Evolutionary conservation across 2,888 invertebrate genomes (phyloP), one percentile per base, ranked within the genome.

Genomic region (Abrostola tripartita): DNA sequence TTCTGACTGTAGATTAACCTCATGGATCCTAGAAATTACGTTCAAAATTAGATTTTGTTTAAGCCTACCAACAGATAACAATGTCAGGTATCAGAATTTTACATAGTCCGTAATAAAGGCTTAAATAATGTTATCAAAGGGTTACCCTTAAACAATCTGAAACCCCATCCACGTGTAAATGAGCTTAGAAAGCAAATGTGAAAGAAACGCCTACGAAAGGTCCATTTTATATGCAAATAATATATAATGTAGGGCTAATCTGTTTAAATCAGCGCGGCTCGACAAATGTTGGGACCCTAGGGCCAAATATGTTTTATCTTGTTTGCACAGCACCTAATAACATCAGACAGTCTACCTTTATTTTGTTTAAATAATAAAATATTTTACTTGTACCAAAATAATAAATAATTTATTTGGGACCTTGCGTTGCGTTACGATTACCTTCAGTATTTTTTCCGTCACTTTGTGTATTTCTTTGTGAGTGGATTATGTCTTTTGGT

Each of bases 281-380:
- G 52, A 72, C 76, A 65, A 69, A 65, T 63, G 53, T 44, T 52
- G 52, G 40, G 44, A 55, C 63, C 65, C 50, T 35, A 49, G 68
- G 61, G 73, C 54, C 41, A 62, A 68, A 74, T 78, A 61, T 67
- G 67, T 81, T 75, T 78, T 81, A 78, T 78, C 78, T 64, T 68
- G 66, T 78, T 79, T 75, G 53, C 53, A 55, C 78, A 78, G 79
- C 54, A 53, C 36, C 76, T 78, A 71, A 78, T 78, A 61, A 66
- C 67, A 58, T 8, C 52, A 53, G 44, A 62, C 54, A 54, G 47
- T 11, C 37, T 56, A 58, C 68, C 67, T 68, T 63, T 53, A 63
- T 71, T 66, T 51, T 61, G 55, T 67, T 66, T 37, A 14, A 49
- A 59, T 52, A 47, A 61, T 60, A 73, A 64, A 42, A 49, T 42